These are phyloP conservation scores for Koerneria pararmatus DNA, from an alignment of 2,888 invertebrate genomes.

Conservation along the genomic window DNA sequence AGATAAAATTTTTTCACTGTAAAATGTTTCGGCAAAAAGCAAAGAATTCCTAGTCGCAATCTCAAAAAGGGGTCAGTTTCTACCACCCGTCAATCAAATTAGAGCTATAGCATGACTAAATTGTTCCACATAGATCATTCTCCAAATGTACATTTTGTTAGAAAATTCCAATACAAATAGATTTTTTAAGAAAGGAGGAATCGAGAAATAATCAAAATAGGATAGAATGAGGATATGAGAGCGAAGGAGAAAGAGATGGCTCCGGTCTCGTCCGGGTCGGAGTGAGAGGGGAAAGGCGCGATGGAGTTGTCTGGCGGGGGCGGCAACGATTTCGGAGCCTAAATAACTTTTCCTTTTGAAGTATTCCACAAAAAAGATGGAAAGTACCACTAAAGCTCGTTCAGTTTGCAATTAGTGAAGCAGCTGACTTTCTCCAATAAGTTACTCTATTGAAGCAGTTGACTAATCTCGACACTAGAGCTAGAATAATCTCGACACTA, in stretches of 20 bases:
- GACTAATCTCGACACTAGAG: neutral
- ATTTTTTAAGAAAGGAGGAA: too few species aligned
- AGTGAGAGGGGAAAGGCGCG: slow-evolving; percentile 11
- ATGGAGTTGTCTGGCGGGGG: slow-evolving; percentile 10
- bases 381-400: neutral
- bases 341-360: neutral
- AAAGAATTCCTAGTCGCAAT: too few species aligned
- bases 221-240: too few species aligned
- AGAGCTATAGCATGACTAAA: too few species aligned
- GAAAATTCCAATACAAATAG: too few species aligned
- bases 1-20: too few species aligned
- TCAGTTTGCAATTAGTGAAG: neutral
- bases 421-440: neutral
- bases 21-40: too few species aligned
- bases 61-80: too few species aligned
- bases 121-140: too few species aligned
- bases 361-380: neutral
- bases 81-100: too few species aligned
- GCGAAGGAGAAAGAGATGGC: slow-evolving; percentile 2
- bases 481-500: neutral
- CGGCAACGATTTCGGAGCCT: neutral
- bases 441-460: neutral
- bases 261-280: neutral
- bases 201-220: too few species aligned
- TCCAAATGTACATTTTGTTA: too few species aligned